Evolutionary conservation across 2,797 vertebrate species (phyloP).

Genomic region (Manis crassicaudata): DNA sequence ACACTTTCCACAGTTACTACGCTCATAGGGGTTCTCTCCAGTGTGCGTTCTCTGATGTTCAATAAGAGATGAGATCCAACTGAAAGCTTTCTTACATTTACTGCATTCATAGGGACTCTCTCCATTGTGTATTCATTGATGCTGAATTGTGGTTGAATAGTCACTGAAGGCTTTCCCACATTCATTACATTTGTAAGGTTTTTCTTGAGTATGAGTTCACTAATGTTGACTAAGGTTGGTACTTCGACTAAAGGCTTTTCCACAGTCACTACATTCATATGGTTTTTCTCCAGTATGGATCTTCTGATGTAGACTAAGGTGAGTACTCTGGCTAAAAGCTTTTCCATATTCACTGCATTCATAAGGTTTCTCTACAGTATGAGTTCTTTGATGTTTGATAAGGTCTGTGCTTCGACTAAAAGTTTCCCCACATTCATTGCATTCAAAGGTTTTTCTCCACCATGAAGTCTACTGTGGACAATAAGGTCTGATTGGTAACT

Average conservation of each 20-base stretch:
- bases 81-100: slow-evolving; percentile 65
- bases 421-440: slow-evolving; percentile 59
- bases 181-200: slow-evolving; percentile 63
- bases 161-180: slow-evolving; percentile 69
- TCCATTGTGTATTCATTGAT: slow-evolving; percentile 71
- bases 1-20: slow-evolving; percentile 54
- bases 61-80: slow-evolving; percentile 59
- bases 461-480: slow-evolving; percentile 48
- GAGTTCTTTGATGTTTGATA: slow-evolving; percentile 60
- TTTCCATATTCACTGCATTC: slow-evolving; percentile 60
- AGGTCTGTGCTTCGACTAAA: slow-evolving; percentile 59
- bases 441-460: slow-evolving; percentile 56
- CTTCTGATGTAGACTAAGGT: slow-evolving; percentile 53
- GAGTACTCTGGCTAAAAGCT: slow-evolving; percentile 49
- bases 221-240: slow-evolving; percentile 58
- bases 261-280: slow-evolving; percentile 30
- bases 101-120: slow-evolving; percentile 74
- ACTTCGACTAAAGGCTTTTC: slow-evolving; percentile 51
- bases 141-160: slow-evolving; percentile 67
- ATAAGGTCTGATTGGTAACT: slow-evolving; percentile 45
- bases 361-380: slow-evolving; percentile 62
- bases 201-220: slow-evolving; percentile 66
- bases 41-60: slow-evolving; percentile 71
- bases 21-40: slow-evolving; percentile 63
- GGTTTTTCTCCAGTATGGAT: slow-evolving; percentile 63